Evolutionary conservation across 2,797 vertebrate species (phyloP), one percentile per base, ranked within the genome.

Genomic region (Channa striata): DNA sequence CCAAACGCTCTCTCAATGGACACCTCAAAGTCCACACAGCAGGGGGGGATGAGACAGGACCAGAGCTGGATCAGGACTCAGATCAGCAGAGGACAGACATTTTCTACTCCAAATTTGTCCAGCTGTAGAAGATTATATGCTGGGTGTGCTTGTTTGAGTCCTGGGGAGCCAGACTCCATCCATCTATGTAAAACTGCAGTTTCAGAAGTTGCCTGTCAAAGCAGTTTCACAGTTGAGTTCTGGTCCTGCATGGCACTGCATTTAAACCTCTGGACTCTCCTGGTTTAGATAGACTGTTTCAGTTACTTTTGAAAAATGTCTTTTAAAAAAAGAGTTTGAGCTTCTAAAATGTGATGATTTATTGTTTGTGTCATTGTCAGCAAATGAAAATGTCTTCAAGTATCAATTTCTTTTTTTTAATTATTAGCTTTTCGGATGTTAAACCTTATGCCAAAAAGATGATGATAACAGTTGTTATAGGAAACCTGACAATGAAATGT

Each of bases 1-100:
- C 86, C 43, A 78, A 64, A 19, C 81, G 89, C 0, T 91, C 88
- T 0, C 83, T 91, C 25, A 90, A 91, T 11, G 78, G 78, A 11
- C 89, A 91, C 68, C 47, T 87, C 2, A 89, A 88, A 36, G 74
- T 67, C 12, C 87, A 90, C 51, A 2, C 11, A 1, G 12, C 7
- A 2, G 37, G 23, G 1, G 34, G 13, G 4, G 17, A n/a, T 1
- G 57, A 34, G 17, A 2, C 9, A 0, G 34, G 30, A 10, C 13
- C 40, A 0, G 66, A 67, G 13, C 51, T 1, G 1, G 51, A 59
- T 0, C 21, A 19, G 50, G 19, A 2, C 11, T 4, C 30, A 0
- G 70, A 74, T 36, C 39, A 50, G 1, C 58, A 44, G 25, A 58
- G 51, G 50, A 30, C 1, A 0, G 74, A 81, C 17, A 11, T 30